Base-by-base conservation (phyloP, 2,797 vertebrate genomes). In the Helarctos malayanus region DNA sequence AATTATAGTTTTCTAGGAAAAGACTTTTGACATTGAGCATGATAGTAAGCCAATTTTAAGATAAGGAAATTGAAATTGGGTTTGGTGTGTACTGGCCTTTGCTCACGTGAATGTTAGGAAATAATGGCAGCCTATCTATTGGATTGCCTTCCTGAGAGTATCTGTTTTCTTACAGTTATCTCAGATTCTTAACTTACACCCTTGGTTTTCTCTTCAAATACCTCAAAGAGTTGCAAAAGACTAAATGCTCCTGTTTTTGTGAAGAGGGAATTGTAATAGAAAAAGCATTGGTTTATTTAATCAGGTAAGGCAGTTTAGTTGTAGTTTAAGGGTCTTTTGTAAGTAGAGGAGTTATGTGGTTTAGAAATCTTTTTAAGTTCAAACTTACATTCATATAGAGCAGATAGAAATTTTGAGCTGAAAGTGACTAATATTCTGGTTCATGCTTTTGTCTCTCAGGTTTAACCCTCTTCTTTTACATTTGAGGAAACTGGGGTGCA, bases 101-200 rank as follows among this genome's bases (percentile, higher is more conserved):
- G 89, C 45, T 79, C 47, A 25, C 3, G 2, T 91, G 78, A 96
- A 86, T 63, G 69, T 87, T 94, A 95, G 57, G 63, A 92, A 88
- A 82, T 78, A 96, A 59, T 91, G 71, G 52, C 56, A 95, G 5
- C 25, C 69, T 89, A 4, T 84, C 71, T 95, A 7, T 87, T 87
- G 32, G 56, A 96, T 84, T 95, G 71, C n/a, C 49, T 75, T 78
- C 82, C 93, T 89, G 41, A 89, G 32, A 93, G 41, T 88, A 59
- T 94, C 71, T 94, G 21, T 71, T 95, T 95, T 85, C 88, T 89
- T 96, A 76, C 11, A 86, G 56, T 94, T 93, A 68, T 92, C 87
- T 96, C n/a, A 87, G 10, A 76, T 93, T 97, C 85, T 97, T 54
- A 92, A 83, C 14, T 94, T 94, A 85, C 1, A 47, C 45, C 73